A percentile compares a stretch with the other conserved stretches of the same genome.
Conservation (phyloP, 30 jellyfish, hydroid and myxozoan genomes). For the Hydractinia symbiolongicarpus region DNA sequence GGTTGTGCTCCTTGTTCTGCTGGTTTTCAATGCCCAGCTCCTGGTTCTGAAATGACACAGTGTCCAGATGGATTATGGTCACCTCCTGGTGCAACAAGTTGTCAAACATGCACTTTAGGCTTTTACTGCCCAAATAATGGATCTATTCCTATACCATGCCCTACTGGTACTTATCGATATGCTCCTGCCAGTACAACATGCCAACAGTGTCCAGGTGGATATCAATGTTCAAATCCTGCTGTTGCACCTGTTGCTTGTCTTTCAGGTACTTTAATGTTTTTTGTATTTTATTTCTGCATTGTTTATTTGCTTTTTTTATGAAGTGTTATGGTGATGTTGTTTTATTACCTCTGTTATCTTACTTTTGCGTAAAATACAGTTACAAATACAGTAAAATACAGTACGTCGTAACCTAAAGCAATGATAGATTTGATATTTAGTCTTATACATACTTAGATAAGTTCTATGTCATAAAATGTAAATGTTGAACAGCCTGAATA, state of each 20-base stretch:
- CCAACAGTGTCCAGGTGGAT: constrained; percentile 78
- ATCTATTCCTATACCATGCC: constrained; percentile 46
- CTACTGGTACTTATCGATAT: constrained; percentile 65
- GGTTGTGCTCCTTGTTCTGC: constrained; percentile 67
- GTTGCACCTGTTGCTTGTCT: constrained; percentile 68
- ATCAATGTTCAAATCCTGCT: constrained; percentile 55
- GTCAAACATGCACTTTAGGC: constrained; percentile 78
- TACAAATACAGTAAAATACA: too few relatives aligned
- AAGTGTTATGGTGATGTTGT: background rate
- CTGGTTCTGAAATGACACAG: constrained; percentile 47
- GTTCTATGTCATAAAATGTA: too few relatives aligned
- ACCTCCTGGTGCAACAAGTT: constrained; percentile 53
- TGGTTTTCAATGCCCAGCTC: constrained; percentile 81
- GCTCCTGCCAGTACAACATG: constrained; percentile 46
- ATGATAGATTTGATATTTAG: too few relatives aligned
- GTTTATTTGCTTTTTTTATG: too few relatives aligned
- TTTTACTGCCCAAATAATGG: constrained; percentile 56
- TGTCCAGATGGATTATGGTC: constrained; percentile 75
- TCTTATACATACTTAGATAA: too few relatives aligned
- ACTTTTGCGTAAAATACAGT: too few relatives aligned
- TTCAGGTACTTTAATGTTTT: constrained; percentile 42
- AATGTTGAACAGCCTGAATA: too few relatives aligned
- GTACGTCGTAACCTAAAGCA: too few relatives aligned
- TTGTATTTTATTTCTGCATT: too few relatives aligned
- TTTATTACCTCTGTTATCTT: constrained; percentile 33